Evolutionary conservation across 2,797 vertebrate species (phyloP), one percentile per base, ranked within the genome.

Genomic region (Lutra lutra): DNA sequence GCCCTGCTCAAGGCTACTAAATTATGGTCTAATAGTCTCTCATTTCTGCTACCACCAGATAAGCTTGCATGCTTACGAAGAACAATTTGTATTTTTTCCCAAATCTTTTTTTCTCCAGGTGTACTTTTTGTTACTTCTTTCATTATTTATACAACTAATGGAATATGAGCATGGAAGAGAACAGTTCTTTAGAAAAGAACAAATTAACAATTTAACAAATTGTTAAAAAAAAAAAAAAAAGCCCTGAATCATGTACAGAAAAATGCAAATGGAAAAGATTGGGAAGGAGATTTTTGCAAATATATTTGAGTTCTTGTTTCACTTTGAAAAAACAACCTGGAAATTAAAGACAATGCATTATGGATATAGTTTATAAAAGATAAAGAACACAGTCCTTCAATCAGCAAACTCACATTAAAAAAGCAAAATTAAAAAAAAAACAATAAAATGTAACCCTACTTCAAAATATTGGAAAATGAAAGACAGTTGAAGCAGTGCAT

Each of bases 91-190:
- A n/a, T 15, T 64, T 92, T 27, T 83, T 23, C 38, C 38, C 18
- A 83, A 96, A 96, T 46, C 25, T 79, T 0, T 20, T 80, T 77
- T 86, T 77, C 51, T 20, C 43, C 1, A 88, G 73, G 4, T 88
- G 7, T 68, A 89, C 11, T 54, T 96, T 89, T 94, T 89, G 93
- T 75, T 86, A 84, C 68, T 75, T 91, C 54, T 89, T 97, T 96
- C 64, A 77, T 90, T 90, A 92, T 96, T 95, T 94, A 92, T 91
- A 79, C 21, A 89, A 70, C 32, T 89, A 73, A 86, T 32, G 25
- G 78, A 75, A 82, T 68, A 56, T 77, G 21, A 94, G 15, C 64
- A 18, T 89, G 27, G 86, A 89, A 94, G 32, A 64, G 21, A 86
- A 25, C 7, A 51, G 7, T 94, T 89, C 54, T 91, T 79, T 66